Evolutionary conservation across 2,113 vertebrate species (phyloP).

Genomic region (Trachemys scripta): DNA sequence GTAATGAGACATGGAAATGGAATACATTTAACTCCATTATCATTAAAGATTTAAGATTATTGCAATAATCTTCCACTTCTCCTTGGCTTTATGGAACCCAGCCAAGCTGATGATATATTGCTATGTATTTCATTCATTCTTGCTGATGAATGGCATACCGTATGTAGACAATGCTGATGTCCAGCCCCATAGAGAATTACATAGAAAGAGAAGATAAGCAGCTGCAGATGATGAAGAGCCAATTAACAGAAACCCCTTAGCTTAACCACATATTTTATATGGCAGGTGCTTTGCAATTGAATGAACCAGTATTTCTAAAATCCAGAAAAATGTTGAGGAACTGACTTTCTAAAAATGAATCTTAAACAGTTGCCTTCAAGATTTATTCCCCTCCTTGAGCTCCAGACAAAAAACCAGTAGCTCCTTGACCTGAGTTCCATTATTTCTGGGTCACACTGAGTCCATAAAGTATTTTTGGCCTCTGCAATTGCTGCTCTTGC

Average conservation of each 20-base stretch:
- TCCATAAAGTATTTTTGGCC: not conserved
- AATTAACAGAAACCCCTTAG: conserved; percentile 58
- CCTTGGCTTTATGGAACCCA: conserved; percentile 49
- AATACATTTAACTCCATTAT: conserved; percentile 37
- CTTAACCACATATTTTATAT: conserved; percentile 63
- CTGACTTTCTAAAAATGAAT: conserved; percentile 62
- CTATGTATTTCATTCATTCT: conserved; percentile 63
- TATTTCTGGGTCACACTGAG: not conserved
- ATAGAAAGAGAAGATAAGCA: conserved; percentile 63
- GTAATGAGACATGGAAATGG: conserved; percentile 62
- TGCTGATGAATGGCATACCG: conserved; percentile 59
- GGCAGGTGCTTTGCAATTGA: conserved; percentile 33
- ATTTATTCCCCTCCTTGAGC: conserved; percentile 46
- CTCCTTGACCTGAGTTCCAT: fast-evolving
- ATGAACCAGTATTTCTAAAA: conserved; percentile 58
- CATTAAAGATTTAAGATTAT: conserved; percentile 66
- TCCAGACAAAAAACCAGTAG: not conserved
- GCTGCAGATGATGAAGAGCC: conserved; percentile 62
- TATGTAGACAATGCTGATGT: conserved; percentile 26
- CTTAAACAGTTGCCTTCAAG: conserved; percentile 23
- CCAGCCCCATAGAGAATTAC: conserved; percentile 59
- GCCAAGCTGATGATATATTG: conserved; percentile 56
- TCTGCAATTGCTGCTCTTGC: not conserved
- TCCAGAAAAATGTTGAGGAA: conserved; percentile 46
- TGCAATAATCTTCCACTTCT: conserved; percentile 66